Percentiles rank a stretch among this genome's conserved stretches.
Evolutionary conservation across 2,888 invertebrate species (phyloP).

Genomic region (Volucella bombylans): DNA sequence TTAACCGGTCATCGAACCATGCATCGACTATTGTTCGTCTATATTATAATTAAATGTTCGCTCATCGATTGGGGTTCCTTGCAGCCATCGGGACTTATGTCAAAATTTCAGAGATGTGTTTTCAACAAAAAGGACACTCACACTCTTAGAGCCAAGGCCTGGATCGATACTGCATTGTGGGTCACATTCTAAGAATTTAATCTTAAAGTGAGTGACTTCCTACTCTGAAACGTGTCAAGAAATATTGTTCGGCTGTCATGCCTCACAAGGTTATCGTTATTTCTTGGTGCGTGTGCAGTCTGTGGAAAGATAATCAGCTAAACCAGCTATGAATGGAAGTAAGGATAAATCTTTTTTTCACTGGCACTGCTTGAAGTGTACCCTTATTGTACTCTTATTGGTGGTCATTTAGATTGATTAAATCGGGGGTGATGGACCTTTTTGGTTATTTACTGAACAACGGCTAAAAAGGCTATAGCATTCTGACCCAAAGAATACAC

Average conservation of each 20-base stretch:
- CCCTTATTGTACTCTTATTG: no score
- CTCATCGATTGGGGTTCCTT: background rate
- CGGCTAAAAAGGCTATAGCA: no score
- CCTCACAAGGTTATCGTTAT: conserved; percentile 13
- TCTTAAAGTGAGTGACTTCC: background rate
- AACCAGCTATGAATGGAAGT: no score
- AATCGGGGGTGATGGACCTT: no score
- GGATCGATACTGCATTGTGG: no score
- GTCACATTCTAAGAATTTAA: conserved; percentile 1
- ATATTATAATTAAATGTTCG: conserved; percentile 21
- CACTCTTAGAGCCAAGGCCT: no score
- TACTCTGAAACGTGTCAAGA: conserved; percentile 5
- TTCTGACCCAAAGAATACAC: no score
- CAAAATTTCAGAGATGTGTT: background rate
- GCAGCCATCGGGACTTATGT: background rate
- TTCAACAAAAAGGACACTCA: no score
- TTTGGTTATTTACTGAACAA: no score
- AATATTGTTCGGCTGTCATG: conserved; percentile 24
- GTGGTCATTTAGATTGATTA: no score
- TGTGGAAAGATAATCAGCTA: background rate
- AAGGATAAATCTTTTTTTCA: no score
- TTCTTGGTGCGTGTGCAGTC: background rate
- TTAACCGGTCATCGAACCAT: conserved; percentile 33
- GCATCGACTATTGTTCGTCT: background rate
- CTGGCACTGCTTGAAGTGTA: no score